Percentiles rank a stretch among this genome's conserved stretches.
Conservation (phyloP, 2,888 invertebrate genomes). For the Zeuzera pyrina region DNA sequence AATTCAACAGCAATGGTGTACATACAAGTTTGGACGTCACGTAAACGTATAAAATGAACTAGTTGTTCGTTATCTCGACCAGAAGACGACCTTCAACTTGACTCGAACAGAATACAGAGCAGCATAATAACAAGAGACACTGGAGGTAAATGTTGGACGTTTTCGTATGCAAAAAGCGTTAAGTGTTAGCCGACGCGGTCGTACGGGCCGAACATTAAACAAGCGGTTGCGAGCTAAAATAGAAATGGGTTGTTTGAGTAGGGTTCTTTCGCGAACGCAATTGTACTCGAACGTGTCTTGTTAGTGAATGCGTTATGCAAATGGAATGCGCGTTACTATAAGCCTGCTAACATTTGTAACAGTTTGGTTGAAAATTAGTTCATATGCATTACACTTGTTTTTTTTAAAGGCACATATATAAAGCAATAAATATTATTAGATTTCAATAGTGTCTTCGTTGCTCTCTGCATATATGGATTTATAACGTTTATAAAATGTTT, state of each 20-base stretch:
- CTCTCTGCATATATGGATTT: too few relatives aligned
- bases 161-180: constrained; percentile 73
- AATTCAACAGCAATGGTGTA: constrained; percentile 13
- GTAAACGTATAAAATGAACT: constrained; percentile 38
- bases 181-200: constrained; percentile 69
- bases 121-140: constrained; percentile 62
- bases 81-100: constrained; percentile 61
- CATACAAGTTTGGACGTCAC: constrained; percentile 8
- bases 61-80: constrained; percentile 54
- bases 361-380: too few relatives aligned
- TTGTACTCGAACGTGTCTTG: constrained; percentile 70
- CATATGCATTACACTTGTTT: too few relatives aligned
- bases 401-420: too few relatives aligned
- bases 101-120: constrained; percentile 58
- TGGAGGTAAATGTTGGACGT: constrained; percentile 53
- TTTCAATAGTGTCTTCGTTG: too few relatives aligned
- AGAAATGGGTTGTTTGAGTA: constrained; percentile 72
- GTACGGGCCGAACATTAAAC: constrained; percentile 71
- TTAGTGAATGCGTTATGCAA: constrained; percentile 69
- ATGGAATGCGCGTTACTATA: constrained; percentile 33
- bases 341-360: constrained; percentile 35
- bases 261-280: constrained; percentile 72
- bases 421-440: too few relatives aligned
- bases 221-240: constrained; percentile 66
- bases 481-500: too few relatives aligned